These are phyloP conservation scores for Narcine bancroftii DNA, from an alignment of 2,113 vertebrate species.

Conservation along the genomic window DNA sequence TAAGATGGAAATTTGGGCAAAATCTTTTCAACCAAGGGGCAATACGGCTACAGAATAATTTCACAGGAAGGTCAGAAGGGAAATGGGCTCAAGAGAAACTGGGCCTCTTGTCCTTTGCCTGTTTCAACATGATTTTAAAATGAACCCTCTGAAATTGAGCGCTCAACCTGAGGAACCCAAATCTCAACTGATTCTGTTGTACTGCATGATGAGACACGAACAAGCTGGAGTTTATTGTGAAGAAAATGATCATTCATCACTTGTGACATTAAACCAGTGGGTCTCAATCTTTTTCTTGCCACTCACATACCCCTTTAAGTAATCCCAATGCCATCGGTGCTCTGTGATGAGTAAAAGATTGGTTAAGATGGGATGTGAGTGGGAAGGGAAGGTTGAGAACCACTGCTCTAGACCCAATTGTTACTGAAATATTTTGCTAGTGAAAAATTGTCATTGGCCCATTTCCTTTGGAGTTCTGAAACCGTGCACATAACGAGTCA, in stretches of 20 bases:
- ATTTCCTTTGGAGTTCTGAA: too few relatives aligned
- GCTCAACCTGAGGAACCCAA: not conserved
- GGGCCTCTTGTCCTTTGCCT: not conserved
- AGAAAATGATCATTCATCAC: not conserved
- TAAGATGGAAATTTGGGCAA: not conserved
- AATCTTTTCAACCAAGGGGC: not conserved
- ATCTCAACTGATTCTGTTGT: not conserved
- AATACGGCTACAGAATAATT: not conserved
- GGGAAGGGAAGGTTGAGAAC: too few relatives aligned
- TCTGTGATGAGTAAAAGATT: too few relatives aligned
- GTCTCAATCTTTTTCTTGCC: too few relatives aligned
- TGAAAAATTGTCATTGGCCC: too few relatives aligned
- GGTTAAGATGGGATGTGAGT: too few relatives aligned
- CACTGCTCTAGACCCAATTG: too few relatives aligned
- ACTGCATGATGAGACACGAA: not conserved
- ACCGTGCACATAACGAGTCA: too few relatives aligned
- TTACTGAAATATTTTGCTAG: too few relatives aligned
- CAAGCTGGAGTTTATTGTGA: too few relatives aligned
- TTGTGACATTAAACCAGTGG: not conserved
- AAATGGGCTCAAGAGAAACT: not conserved
- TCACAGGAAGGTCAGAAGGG: not conserved
- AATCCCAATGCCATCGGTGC: too few relatives aligned
- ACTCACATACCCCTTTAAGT: too few relatives aligned
- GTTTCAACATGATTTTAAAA: not conserved
- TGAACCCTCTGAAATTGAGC: not conserved